Evolutionary conservation across 1,140 invertebrate genomes (phyloP).

Genomic region (Drosophila burlai): DNA sequence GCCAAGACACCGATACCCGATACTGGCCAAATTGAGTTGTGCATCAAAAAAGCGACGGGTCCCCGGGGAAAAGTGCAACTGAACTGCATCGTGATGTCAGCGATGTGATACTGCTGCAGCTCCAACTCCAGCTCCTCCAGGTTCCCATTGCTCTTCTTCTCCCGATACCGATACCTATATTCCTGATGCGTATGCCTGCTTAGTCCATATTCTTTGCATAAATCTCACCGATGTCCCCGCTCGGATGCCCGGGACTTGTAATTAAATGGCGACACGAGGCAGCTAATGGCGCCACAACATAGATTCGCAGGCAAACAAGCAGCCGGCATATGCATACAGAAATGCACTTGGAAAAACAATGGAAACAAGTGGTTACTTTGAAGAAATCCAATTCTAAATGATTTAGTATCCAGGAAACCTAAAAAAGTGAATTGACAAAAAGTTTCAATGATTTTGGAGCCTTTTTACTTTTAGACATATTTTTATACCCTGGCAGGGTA

Average conservation of each 20-base stretch:
- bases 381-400: not conserved
- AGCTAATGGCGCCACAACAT: conserved; percentile 77
- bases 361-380: too few relatives aligned
- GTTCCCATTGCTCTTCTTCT: not conserved
- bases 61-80: conserved; percentile 43
- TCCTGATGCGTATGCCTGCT: conserved; percentile 36
- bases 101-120: conserved; percentile 14
- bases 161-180: conserved; percentile 1
- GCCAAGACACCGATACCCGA: conserved; percentile 12
- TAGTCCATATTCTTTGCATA: conserved; percentile 64
- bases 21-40: conserved; percentile 70
- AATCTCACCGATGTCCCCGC: conserved; percentile 59
- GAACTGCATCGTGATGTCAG: conserved; percentile 62
- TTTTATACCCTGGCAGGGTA: too few relatives aligned
- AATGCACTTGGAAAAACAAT: conserved; percentile 21
- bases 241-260: conserved; percentile 55
- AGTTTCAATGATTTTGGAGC: not conserved
- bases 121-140: not conserved
- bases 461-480: not conserved
- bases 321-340: conserved; percentile 55
- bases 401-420: not conserved
- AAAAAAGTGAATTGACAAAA: too few relatives aligned
- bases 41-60: conserved; percentile 55
- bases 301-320: conserved; percentile 65
- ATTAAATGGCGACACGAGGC: conserved; percentile 79